Conservation (phyloP, 1,140 invertebrate species). For the Aphis gossypii region DNA sequence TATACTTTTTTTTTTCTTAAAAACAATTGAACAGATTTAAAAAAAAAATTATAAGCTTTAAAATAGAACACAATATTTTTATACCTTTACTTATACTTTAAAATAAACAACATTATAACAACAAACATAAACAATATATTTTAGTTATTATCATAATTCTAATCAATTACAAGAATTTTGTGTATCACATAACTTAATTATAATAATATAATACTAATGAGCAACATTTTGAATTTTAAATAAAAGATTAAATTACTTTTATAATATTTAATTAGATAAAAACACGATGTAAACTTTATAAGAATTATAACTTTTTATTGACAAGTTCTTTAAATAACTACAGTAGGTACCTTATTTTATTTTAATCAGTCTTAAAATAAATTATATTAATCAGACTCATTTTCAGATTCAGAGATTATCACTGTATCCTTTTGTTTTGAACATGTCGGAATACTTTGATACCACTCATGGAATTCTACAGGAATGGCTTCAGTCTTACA, state of each 20-base stretch:
- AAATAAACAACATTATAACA: too few relatives aligned
- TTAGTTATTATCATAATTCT: too few relatives aligned
- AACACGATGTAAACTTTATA: not conserved
- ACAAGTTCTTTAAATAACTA: not conserved
- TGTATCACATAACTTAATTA: not conserved
- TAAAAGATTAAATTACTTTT: not conserved
- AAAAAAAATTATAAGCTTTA: too few relatives aligned
- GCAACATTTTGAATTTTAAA: not conserved
- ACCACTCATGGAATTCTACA: not conserved
- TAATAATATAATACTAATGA: not conserved
- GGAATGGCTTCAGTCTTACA: constrained; percentile 29
- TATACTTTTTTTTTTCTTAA: too few relatives aligned
- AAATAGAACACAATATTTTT: too few relatives aligned
- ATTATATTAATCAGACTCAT: not conserved
- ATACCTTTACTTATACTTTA: too few relatives aligned
- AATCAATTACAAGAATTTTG: not conserved
- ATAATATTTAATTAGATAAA: not conserved
- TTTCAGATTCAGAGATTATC: not conserved
- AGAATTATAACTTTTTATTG: not conserved
- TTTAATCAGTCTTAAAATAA: not conserved
- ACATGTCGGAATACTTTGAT: not conserved
- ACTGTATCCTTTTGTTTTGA: constrained; percentile 10
- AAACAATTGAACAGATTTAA: too few relatives aligned
- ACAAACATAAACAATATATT: too few relatives aligned
- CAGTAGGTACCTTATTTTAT: not conserved